phyloP scores from a whole-genome alignment of 1,140 invertebrate genomes.

The Lutraria rhynchaena region DNA sequence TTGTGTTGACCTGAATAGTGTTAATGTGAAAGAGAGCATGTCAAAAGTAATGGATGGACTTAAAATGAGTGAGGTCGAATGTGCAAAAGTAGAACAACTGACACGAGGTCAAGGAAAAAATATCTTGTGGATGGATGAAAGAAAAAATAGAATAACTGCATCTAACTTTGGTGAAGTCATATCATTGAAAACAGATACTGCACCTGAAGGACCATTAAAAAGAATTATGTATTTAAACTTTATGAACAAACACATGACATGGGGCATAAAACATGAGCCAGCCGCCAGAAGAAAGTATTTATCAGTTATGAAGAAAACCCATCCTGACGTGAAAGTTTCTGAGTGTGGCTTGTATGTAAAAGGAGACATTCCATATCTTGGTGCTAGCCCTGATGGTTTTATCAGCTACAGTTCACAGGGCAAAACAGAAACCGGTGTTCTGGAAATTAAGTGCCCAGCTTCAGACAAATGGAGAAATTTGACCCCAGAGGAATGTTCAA shows the following conservation, averaged over 20 bases:
- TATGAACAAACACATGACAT: slow-evolving; percentile 5
- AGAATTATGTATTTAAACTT: neutral
- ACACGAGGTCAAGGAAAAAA: slow-evolving; percentile 5
- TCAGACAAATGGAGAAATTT: slow-evolving; percentile 7
- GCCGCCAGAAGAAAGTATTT: slow-evolving; percentile 8
- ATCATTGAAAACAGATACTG: neutral
- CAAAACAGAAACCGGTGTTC: slow-evolving; percentile 9
- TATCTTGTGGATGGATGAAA: neutral
- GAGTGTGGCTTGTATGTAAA: slow-evolving; percentile 1
- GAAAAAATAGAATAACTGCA: slow-evolving; percentile 8
- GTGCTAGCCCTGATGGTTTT: slow-evolving; percentile 50
- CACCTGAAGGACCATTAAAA: slow-evolving; percentile 12
- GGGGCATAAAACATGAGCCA: slow-evolving; percentile 26
- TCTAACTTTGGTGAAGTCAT: slow-evolving; percentile 32
- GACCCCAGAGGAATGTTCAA: slow-evolving; percentile 22
- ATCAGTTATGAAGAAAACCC: neutral
- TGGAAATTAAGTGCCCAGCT: slow-evolving; percentile 59
- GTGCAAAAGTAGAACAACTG: neutral
- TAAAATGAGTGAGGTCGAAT: neutral
- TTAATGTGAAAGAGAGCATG: neutral
- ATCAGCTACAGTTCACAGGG: slow-evolving; percentile 13
- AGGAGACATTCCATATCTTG: slow-evolving; percentile 12
- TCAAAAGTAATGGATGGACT: slow-evolving; percentile 6
- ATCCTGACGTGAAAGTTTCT: neutral
- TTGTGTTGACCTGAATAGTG: slow-evolving; percentile 23